Percentiles rank a stretch among this genome's conserved stretches.
Evolutionary conservation across 1,140 invertebrate species (phyloP).

Genomic region (Bombyx mandarina): DNA sequence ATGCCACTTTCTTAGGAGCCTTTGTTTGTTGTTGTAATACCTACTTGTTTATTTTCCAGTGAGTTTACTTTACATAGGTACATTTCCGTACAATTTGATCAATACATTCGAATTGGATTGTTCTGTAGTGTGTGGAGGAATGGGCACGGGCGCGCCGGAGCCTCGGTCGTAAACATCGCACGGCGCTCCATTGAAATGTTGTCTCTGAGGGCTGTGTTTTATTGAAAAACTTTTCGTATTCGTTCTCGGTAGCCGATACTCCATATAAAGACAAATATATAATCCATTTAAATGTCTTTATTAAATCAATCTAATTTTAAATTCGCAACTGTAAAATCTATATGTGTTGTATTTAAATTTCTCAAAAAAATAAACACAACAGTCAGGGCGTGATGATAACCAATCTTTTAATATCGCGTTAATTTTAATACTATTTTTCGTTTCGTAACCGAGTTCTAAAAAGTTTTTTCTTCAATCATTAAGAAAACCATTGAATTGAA

Average conservation of each 20-base stretch:
- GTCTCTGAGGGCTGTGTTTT: slow-evolving; percentile 57
- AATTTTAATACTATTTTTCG: too few relatives aligned
- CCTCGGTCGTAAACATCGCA: slow-evolving; percentile 45
- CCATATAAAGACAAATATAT: slow-evolving; percentile 1
- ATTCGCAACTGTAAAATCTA: too few relatives aligned
- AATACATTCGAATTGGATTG: slow-evolving; percentile 45
- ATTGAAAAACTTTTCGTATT: slow-evolving; percentile 59
- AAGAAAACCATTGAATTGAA: too few relatives aligned
- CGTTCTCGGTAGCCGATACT: slow-evolving; percentile 26
- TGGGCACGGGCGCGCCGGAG: slow-evolving; percentile 17
- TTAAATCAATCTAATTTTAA: too few relatives aligned
- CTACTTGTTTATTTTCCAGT: slow-evolving; percentile 6
- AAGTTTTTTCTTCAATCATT: too few relatives aligned
- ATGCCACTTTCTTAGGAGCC: too few relatives aligned
- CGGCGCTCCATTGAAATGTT: slow-evolving; percentile 54
- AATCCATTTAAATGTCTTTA: too few relatives aligned
- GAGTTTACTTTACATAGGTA: slow-evolving; percentile 9
- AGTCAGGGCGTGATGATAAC: too few relatives aligned
- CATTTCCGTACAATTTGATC: slow-evolving; percentile 33
- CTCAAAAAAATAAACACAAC: not conserved
- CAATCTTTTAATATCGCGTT: too few relatives aligned
- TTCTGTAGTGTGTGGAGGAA: slow-evolving; percentile 34
- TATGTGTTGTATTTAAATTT: not conserved
- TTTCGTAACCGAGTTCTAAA: too few relatives aligned
- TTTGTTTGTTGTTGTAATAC: not conserved